Percentiles rank a stretch among this genome's conserved stretches.
Conservation (phyloP, 2,888 invertebrate genomes). For the Ceraclea dissimilis region DNA sequence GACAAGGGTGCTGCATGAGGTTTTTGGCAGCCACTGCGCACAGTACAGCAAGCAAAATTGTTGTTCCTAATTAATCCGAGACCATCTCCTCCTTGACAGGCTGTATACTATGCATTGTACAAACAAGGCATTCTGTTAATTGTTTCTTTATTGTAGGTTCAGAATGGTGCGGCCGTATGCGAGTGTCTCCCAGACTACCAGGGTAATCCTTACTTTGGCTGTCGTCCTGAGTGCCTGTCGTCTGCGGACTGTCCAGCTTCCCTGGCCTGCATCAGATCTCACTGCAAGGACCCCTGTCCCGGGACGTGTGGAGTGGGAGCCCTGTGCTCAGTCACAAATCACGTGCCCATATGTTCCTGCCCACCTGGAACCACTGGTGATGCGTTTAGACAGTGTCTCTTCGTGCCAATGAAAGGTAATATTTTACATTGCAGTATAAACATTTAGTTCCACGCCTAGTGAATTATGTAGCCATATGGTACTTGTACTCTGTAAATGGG, state of each 20-base stretch:
- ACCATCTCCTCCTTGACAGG: too few species aligned
- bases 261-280: slow-evolving; percentile 72
- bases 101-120: too few species aligned
- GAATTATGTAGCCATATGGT: too few species aligned
- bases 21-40: too few species aligned
- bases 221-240: slow-evolving; percentile 78
- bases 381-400: slow-evolving; percentile 57
- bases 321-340: slow-evolving; percentile 63
- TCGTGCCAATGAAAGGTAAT: slow-evolving; percentile 32
- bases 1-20: too few species aligned
- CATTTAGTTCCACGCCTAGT: not conserved
- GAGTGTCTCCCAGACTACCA: slow-evolving; percentile 63
- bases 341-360: slow-evolving; percentile 66
- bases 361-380: slow-evolving; percentile 61
- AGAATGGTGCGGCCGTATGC: slow-evolving; percentile 55
- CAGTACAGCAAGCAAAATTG: too few species aligned
- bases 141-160: slow-evolving; percentile 33
- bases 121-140: too few species aligned
- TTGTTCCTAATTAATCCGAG: too few species aligned
- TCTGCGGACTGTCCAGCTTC: slow-evolving; percentile 83
- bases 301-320: slow-evolving; percentile 80
- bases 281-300: slow-evolving; percentile 76
- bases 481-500: too few species aligned
- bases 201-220: slow-evolving; percentile 69
- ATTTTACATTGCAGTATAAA: too few species aligned